A percentile compares a stretch with the other conserved stretches of the same genome.
phyloP scores from a whole-genome alignment of 1,140 invertebrate genomes.

The Varroa destructor region DNA sequence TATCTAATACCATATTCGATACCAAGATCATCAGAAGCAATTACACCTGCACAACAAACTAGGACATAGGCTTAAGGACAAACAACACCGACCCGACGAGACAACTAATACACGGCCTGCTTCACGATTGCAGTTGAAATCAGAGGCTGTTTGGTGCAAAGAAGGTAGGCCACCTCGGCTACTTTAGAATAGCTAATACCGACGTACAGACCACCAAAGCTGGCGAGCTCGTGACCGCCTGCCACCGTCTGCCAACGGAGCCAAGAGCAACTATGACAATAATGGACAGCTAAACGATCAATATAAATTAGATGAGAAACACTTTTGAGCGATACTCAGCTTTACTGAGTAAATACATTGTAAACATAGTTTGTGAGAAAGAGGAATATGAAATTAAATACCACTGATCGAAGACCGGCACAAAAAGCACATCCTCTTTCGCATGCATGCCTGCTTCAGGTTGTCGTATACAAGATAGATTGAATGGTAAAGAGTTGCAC shows the following conservation, averaged over 20 bases:
- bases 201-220: background rate
- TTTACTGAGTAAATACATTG: too few species aligned
- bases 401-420: too few species aligned
- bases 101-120: background rate
- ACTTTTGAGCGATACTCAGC: too few species aligned
- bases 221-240: background rate
- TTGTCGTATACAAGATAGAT: too few species aligned
- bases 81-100: conserved; percentile 6
- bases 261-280: background rate
- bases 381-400: too few species aligned
- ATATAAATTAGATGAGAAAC: too few species aligned
- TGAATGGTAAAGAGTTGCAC: too few species aligned
- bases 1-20: background rate
- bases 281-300: background rate
- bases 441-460: too few species aligned
- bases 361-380: too few species aligned
- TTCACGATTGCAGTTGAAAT: conserved; percentile 7
- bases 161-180: background rate
- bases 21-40: background rate
- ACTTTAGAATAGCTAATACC: background rate
- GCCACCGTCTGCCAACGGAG: background rate
- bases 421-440: too few species aligned
- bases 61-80: background rate
- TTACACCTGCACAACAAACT: background rate
- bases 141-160: conserved; percentile 7